Evolutionary conservation across 2,888 invertebrate species (phyloP).

Genomic region (Leptopterna dolabrata): DNA sequence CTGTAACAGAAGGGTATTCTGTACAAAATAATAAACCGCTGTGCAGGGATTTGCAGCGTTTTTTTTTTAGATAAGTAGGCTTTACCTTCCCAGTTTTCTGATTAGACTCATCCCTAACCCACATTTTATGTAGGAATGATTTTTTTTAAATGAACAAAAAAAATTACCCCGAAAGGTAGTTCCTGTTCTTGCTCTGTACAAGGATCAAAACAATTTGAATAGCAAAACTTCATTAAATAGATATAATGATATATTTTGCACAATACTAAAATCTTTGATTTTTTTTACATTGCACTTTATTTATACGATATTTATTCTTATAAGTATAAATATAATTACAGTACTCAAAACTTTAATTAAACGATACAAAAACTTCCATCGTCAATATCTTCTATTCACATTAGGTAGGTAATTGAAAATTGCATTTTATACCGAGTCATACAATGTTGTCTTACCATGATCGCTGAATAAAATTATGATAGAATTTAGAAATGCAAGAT

Average conservation of each 20-base stretch:
- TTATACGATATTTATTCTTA: not conserved
- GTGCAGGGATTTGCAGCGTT: no score
- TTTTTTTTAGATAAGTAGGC: no score
- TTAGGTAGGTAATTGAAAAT: not conserved
- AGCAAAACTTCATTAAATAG: not conserved
- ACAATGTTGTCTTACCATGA: not conserved
- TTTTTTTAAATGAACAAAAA: no score
- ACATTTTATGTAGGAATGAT: no score
- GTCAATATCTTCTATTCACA: not conserved
- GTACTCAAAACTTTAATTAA: not conserved
- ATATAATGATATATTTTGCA: not conserved
- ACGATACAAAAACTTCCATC: not conserved
- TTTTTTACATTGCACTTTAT: not conserved
- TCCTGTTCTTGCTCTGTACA: no score
- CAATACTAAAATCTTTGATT: not conserved
- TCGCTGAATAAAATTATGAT: not conserved
- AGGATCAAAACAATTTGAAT: no score
- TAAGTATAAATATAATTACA: not conserved
- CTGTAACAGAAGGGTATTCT: no score
- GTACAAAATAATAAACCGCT: no score
- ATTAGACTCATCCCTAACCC: no score
- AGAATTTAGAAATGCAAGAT: not conserved
- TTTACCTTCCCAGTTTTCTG: no score
- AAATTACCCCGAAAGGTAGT: no score
- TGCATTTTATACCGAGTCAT: not conserved